Percentiles rank a stretch among this genome's conserved stretches.
Evolutionary conservation across 2,888 invertebrate species (phyloP).

Genomic region (Magallana nippona): DNA sequence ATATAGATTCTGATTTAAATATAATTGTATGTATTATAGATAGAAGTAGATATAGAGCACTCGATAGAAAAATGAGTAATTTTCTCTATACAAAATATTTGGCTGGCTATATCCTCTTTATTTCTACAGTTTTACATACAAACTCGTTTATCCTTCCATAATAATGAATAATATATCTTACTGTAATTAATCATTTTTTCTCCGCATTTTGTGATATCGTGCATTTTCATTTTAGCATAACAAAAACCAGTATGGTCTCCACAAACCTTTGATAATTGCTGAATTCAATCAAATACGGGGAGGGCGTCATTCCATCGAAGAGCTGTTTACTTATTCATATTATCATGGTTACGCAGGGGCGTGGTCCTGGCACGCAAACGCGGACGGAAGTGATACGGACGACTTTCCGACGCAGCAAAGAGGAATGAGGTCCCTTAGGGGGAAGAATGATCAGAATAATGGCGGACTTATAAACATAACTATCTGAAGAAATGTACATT

Average conservation of each 20-base stretch:
- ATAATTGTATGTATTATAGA: too few relatives aligned
- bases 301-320: slow-evolving; percentile 52
- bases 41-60: too few relatives aligned
- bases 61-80: too few relatives aligned
- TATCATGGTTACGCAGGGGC: slow-evolving; percentile 64
- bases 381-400: slow-evolving; percentile 52
- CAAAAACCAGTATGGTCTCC: slow-evolving; percentile 54
- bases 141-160: too few relatives aligned
- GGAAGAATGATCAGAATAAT: slow-evolving; percentile 52
- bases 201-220: not conserved
- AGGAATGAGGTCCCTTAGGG: slow-evolving; percentile 53
- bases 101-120: too few relatives aligned
- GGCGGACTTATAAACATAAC: slow-evolving; percentile 49
- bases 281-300: slow-evolving; percentile 61
- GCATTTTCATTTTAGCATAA: slow-evolving; percentile 50
- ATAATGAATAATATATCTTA: too few relatives aligned
- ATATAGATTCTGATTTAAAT: too few relatives aligned
- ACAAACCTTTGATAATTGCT: slow-evolving; percentile 65
- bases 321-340: slow-evolving; percentile 62
- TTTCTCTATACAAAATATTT: too few relatives aligned
- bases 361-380: slow-evolving; percentile 63
- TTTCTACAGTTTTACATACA: too few relatives aligned
- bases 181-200: not conserved
- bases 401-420: slow-evolving; percentile 51
- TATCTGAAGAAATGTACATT: not conserved